Evolutionary conservation across 2,888 invertebrate genomes (phyloP).

Genomic region (Folsomia candida): DNA sequence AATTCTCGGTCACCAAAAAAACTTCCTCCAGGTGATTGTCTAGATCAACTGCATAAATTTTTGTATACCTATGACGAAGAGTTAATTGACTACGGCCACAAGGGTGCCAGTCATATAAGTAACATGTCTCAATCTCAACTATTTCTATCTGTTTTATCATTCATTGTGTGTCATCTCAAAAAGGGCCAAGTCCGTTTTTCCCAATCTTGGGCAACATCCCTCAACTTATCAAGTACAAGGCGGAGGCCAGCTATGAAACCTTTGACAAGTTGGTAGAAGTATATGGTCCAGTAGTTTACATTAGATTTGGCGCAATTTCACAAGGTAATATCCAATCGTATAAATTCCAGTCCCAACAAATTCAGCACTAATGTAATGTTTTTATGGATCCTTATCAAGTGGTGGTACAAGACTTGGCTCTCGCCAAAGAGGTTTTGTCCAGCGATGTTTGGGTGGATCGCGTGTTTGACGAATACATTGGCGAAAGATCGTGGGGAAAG

Average conservation of each 20-base stretch:
- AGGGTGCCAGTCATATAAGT: too few relatives aligned
- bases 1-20: not conserved
- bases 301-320: not conserved
- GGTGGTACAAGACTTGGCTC: constrained; percentile 10
- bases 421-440: constrained; percentile 12
- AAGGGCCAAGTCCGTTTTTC: not conserved
- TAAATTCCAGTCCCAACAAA: not conserved
- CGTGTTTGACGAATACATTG: constrained; percentile 11
- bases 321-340: not conserved
- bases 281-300: not conserved
- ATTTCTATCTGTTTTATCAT: not conserved
- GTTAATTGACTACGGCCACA: not conserved
- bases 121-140: not conserved
- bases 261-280: not conserved
- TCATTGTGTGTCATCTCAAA: too few relatives aligned
- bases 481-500: constrained; percentile 15
- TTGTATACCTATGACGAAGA: not conserved
- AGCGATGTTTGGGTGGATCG: constrained; percentile 23
- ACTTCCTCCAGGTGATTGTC: not conserved
- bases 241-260: not conserved
- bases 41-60: not conserved
- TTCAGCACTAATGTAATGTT: not conserved
- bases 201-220: constrained; percentile 2
- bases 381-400: constrained; percentile 7
- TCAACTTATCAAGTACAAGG: not conserved